Percentiles rank a stretch among this genome's conserved stretches.
phyloP scores from a whole-genome alignment of 2,113 vertebrate species.

The Fukomys damarensis region DNA sequence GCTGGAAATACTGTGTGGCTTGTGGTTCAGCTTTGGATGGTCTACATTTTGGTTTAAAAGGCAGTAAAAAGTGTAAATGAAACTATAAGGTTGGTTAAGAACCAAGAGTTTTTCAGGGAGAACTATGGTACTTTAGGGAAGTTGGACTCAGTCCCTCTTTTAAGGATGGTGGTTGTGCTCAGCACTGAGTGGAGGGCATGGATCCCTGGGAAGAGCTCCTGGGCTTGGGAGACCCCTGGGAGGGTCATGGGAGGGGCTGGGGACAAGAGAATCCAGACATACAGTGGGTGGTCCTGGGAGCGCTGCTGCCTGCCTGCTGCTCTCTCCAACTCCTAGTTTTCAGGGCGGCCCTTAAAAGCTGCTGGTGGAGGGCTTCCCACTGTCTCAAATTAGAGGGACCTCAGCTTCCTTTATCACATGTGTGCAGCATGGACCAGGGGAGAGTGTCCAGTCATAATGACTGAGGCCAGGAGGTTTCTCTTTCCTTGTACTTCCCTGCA shows the following conservation, averaged over 20 bases:
- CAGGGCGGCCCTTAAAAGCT: fast-evolving
- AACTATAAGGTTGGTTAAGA: not conserved
- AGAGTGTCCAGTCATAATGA: not conserved
- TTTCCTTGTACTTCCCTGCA: fast-evolving
- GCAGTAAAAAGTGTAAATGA: not conserved
- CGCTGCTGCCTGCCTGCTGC: too few species aligned
- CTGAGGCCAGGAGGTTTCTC: too few species aligned
- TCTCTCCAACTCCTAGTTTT: fast-evolving
- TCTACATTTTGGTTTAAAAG: not conserved
- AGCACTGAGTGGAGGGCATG: fast-evolving
- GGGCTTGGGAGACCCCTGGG: not conserved
- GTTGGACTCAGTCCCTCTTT: not conserved
- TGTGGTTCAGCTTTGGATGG: not conserved
- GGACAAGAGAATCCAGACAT: not conserved
- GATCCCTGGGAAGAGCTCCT: not conserved
- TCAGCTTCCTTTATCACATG: fast-evolving
- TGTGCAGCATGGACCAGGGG: fast-evolving
- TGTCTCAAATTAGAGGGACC: fast-evolving
- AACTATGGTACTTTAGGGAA: too few species aligned
- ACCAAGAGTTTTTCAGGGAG: not conserved
- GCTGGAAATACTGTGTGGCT: not conserved
- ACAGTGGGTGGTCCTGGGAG: not conserved
- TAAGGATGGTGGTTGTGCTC: not conserved
- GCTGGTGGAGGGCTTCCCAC: not conserved
- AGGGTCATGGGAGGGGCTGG: not conserved